Conservation (phyloP, 2,797 vertebrate species). For the Darevskia mixta region DNA sequence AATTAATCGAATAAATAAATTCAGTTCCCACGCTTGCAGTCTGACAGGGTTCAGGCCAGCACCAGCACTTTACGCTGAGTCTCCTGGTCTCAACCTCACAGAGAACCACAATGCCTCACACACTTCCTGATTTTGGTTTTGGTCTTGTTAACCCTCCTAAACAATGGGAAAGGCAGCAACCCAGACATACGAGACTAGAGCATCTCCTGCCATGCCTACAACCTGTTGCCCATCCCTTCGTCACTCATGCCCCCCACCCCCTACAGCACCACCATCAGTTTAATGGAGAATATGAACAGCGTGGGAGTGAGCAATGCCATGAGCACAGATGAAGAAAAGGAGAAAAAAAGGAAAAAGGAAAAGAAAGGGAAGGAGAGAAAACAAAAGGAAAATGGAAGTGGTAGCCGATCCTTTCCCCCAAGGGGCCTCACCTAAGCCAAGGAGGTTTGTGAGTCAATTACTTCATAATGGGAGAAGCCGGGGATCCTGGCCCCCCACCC, state of each 20-base stretch:
- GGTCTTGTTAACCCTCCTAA: background rate
- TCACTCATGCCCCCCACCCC: background rate
- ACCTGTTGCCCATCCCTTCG: background rate
- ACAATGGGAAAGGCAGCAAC: background rate
- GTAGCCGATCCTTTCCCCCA: constrained; percentile 8
- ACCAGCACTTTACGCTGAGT: background rate
- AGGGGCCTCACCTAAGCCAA: constrained; percentile 2
- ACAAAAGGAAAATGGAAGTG: constrained; percentile 49
- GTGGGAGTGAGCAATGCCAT: constrained; percentile 57
- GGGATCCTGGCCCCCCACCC: background rate
- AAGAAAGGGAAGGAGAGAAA: constrained; percentile 56
- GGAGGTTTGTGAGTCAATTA: background rate
- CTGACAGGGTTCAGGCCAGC: background rate
- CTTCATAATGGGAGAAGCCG: constrained; percentile 6
- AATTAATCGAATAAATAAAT: background rate
- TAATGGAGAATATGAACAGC: constrained; percentile 65
- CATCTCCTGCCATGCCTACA: background rate
- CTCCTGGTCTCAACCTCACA: background rate
- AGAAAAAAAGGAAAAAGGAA: constrained; percentile 59
- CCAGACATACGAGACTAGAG: background rate
- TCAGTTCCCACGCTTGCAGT: no score
- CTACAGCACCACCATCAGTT: constrained; percentile 41
- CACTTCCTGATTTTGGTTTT: background rate
- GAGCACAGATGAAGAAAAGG: constrained; percentile 53
- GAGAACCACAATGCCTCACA: background rate